Evolutionary conservation across 2,113 vertebrate genomes (phyloP).

Genomic region (Proterorhinus semilunaris): DNA sequence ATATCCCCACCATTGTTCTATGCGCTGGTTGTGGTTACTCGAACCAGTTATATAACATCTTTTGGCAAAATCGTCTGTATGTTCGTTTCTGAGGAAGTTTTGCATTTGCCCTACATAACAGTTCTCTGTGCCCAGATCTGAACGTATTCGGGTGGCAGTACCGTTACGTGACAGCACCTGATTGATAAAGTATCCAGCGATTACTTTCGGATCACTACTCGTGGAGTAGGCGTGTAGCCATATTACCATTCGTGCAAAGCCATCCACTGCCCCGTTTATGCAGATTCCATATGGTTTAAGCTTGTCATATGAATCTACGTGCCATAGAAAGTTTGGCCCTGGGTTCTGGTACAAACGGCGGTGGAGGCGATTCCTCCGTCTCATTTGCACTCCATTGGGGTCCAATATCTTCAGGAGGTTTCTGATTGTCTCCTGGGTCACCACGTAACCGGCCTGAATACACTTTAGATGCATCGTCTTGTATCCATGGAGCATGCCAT

Average conservation of each 20-base stretch:
- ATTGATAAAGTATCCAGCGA: background rate
- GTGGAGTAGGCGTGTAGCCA: too few species aligned
- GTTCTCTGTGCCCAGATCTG: background rate
- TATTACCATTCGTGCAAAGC: too few species aligned
- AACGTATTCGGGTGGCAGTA: background rate
- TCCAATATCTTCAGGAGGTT: conserved; percentile 10
- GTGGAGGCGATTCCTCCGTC: background rate
- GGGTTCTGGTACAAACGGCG: too few species aligned
- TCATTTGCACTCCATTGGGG: conserved; percentile 1
- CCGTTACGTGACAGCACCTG: too few species aligned
- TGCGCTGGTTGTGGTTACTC: background rate
- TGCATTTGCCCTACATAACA: background rate
- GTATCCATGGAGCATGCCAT: too few species aligned
- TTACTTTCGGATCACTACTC: background rate
- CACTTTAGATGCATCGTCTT: too few species aligned
- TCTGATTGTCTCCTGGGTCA: background rate
- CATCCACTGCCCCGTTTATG: background rate
- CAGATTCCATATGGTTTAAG: conserved; percentile 12
- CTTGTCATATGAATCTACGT: conserved; percentile 28
- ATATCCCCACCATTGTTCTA: background rate
- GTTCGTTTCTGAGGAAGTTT: background rate
- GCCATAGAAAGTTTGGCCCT: conserved; percentile 2
- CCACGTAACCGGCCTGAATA: background rate
- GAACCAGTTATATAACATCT: background rate
- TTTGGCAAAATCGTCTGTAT: background rate